phyloP scores from a whole-genome alignment of 2,113 vertebrate genomes.

The Sisor rabdophorus region DNA sequence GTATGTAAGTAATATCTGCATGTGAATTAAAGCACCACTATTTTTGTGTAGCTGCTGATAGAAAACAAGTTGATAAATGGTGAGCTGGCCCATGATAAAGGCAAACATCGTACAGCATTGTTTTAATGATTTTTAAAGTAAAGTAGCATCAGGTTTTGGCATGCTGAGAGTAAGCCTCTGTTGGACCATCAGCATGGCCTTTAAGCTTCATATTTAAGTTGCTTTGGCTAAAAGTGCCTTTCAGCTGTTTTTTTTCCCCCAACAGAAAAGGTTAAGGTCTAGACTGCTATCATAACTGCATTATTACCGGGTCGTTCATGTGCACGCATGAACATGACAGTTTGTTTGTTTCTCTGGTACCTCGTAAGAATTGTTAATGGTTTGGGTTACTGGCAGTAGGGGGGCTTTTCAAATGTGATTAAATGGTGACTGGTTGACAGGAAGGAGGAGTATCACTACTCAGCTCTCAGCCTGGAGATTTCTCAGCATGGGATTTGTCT shows the following conservation, averaged over 20 bases:
- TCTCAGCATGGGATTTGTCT: slow-evolving; percentile 49
- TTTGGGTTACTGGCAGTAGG: slow-evolving; percentile 21
- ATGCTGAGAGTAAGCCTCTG: neutral
- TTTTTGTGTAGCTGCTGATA: neutral
- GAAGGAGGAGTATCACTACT: slow-evolving; percentile 67
- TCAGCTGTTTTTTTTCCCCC: neutral
- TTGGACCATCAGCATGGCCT: neutral
- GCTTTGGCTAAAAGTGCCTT: neutral
- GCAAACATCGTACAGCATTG: neutral
- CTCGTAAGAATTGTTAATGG: neutral
- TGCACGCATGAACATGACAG: too few relatives aligned
- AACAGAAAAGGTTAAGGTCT: neutral
- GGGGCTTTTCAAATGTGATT: slow-evolving; percentile 35
- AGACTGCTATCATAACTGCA: neutral
- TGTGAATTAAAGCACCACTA: neutral
- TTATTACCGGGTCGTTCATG: neutral
- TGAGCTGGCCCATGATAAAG: neutral
- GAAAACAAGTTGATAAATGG: neutral
- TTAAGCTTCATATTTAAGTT: neutral
- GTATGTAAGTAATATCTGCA: neutral
- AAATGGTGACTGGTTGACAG: slow-evolving; percentile 36
- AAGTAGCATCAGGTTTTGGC: neutral
- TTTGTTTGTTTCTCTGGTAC: neutral
- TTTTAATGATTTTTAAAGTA: neutral
- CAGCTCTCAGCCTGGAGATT: slow-evolving; percentile 63